Evolutionary conservation across 2,113 vertebrate species (phyloP).

Genomic region (Sitta europaea): DNA sequence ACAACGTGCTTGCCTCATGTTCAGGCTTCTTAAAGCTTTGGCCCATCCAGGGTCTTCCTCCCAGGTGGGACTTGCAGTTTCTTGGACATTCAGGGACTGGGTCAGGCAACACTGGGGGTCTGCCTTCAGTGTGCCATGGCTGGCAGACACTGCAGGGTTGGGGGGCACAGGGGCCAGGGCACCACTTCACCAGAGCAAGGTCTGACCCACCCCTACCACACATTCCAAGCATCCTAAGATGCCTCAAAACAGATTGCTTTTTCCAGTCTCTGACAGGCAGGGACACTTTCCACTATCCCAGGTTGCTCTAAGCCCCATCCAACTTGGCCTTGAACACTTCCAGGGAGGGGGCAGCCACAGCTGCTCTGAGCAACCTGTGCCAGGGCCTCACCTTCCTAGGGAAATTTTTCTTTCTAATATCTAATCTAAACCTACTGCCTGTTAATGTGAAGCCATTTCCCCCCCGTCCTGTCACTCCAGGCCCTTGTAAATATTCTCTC

Average conservation of each 20-base stretch:
- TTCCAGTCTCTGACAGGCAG: not conserved
- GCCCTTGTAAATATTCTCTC: not conserved
- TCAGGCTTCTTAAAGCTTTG: not conserved
- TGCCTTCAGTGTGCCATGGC: not conserved
- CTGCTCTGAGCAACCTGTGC: not conserved
- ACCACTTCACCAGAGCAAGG: not conserved
- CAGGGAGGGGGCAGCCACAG: not conserved
- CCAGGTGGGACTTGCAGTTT: not conserved
- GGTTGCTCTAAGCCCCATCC: not conserved
- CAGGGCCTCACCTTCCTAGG: not conserved
- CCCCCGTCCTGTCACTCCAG: not conserved
- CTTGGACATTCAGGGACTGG: not conserved
- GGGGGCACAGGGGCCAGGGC: not conserved
- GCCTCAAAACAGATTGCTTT: not conserved
- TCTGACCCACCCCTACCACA: not conserved
- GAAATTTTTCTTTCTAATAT: not conserved
- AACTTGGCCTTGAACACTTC: not conserved
- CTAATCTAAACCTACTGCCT: not conserved
- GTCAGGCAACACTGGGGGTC: not conserved
- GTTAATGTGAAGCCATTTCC: not conserved
- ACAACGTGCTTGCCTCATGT: rapidly evolving
- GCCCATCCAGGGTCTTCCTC: not conserved
- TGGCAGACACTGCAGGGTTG: not conserved
- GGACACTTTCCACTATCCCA: not conserved
- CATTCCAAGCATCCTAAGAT: not conserved